These are phyloP conservation scores for Coelinius sp. DNA, from an alignment of 2,888 invertebrate species.

Conservation along the genomic window DNA sequence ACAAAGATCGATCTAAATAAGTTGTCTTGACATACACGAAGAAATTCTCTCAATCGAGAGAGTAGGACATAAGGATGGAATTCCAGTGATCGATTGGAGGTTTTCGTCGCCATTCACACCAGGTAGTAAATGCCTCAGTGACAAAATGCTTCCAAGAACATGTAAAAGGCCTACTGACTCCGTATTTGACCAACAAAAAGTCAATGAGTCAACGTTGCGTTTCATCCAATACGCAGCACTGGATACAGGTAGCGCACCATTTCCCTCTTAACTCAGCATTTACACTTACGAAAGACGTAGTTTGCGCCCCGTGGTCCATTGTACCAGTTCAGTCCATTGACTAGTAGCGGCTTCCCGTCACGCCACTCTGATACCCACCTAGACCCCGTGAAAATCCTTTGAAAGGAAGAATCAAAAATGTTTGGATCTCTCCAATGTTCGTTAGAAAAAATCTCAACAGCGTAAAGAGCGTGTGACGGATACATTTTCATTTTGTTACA, in stretches of 20 bases:
- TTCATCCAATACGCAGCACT: constrained; percentile 49
- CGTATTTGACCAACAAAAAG: constrained; percentile 2
- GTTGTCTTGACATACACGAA: not conserved
- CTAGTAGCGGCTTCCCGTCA: constrained; percentile 60
- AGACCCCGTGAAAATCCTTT: constrained; percentile 13
- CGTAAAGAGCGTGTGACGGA: constrained; percentile 33
- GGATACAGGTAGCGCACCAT: constrained; percentile 47
- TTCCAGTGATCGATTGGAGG: constrained; percentile 1
- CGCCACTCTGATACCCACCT: constrained; percentile 49
- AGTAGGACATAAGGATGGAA: not conserved
- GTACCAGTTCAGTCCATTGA: constrained; percentile 52
- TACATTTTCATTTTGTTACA: constrained; percentile 26
- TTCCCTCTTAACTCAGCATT: constrained; percentile 28
- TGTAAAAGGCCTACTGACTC: constrained; percentile 21
- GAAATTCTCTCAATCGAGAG: not conserved
- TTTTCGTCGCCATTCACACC: not conserved
- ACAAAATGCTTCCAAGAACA: constrained; percentile 15
- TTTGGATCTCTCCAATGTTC: constrained; percentile 16
- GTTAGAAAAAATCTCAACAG: constrained; percentile 11
- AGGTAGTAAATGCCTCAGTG: constrained; percentile 1
- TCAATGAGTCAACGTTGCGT: constrained; percentile 56
- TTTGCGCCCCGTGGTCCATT: constrained; percentile 25
- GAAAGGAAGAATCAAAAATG: constrained; percentile 19
- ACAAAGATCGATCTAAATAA: constrained; percentile 16
- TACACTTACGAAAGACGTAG: constrained; percentile 27